A percentile compares a stretch with the other conserved stretches of the same genome.
Conservation (phyloP, 2,888 invertebrate species). For the Trichogramma evanescens region DNA sequence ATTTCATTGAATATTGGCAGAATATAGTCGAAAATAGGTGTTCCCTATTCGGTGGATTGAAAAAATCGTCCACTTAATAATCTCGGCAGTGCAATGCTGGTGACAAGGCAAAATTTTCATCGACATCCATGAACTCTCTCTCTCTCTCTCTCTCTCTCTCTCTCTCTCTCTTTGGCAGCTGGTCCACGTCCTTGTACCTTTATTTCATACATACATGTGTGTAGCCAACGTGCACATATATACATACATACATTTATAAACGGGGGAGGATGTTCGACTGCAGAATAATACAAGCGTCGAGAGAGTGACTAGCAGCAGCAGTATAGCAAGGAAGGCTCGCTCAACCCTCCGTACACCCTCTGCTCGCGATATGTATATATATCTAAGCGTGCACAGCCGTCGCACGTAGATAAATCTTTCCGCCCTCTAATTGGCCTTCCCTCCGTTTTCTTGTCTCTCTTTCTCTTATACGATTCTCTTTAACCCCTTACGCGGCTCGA, state of each 20-base stretch:
- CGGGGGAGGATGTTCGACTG: slow-evolving; percentile 35
- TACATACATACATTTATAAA: neutral
- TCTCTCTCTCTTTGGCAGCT: slow-evolving; percentile 33
- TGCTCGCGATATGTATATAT: slow-evolving; percentile 1
- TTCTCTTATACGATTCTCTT: slow-evolving; percentile 32
- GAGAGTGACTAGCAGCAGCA: slow-evolving; percentile 21
- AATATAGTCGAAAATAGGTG: slow-evolving; percentile 18
- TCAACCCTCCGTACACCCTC: slow-evolving; percentile 30
- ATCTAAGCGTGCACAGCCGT: slow-evolving; percentile 45
- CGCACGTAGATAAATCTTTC: slow-evolving; percentile 47
- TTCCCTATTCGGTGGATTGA: neutral
- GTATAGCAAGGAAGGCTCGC: no score
- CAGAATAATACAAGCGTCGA: slow-evolving; percentile 42
- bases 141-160: neutral
- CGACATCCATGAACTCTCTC: neutral
- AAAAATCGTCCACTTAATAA: neutral
- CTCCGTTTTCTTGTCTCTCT: slow-evolving; percentile 42
- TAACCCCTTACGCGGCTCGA: slow-evolving; percentile 9
- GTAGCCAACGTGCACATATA: no score
- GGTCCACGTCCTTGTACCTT: slow-evolving; percentile 34
- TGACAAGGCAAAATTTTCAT: no score
- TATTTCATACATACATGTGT: no score
- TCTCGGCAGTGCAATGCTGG: no score
- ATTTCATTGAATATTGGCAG: neutral
- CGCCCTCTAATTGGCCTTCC: slow-evolving; percentile 48